Evolutionary conservation across 1,140 invertebrate genomes (phyloP).

Genomic region (Drosophila asahinai): DNA sequence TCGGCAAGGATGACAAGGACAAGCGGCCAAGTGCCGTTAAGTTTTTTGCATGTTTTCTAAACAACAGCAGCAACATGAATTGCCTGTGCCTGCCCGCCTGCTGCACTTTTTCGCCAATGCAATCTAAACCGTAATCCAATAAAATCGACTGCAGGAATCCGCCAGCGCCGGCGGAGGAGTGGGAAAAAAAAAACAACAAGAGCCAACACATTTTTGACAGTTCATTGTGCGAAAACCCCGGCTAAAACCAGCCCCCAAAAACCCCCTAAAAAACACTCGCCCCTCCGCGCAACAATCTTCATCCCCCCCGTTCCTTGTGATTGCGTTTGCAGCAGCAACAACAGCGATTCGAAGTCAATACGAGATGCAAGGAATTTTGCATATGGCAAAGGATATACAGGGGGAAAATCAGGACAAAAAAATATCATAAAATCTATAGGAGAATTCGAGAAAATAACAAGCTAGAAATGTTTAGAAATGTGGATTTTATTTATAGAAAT

Average conservation of each 20-base stretch:
- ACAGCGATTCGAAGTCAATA: constrained; percentile 58
- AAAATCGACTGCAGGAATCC: constrained; percentile 80
- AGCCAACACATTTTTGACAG: constrained; percentile 72
- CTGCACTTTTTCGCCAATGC: constrained; percentile 69
- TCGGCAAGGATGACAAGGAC: constrained; percentile 52
- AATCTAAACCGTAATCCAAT: constrained; percentile 83
- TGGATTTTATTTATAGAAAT: neutral
- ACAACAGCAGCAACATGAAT: constrained; percentile 56
- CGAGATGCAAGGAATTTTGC: constrained; percentile 53
- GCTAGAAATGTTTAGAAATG: too few species aligned
- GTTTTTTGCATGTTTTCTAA: constrained; percentile 81
- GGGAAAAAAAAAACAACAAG: constrained; percentile 31
- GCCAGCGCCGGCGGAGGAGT: neutral
- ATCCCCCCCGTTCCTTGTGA: constrained; percentile 4
- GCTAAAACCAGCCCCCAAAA: neutral
- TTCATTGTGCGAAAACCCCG: constrained; percentile 60
- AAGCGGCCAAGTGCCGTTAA: constrained; percentile 63
- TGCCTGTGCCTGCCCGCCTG: constrained; percentile 29
- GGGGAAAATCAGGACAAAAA: neutral
- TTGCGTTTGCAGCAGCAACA: constrained; percentile 25
- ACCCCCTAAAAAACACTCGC: too few species aligned
- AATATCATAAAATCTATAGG: neutral
- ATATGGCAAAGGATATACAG: constrained; percentile 19
- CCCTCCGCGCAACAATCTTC: constrained; percentile 27
- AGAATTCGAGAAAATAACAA: neutral